Evolutionary conservation across 2,888 invertebrate genomes (phyloP).

Genomic region (Cheilosia soror): DNA sequence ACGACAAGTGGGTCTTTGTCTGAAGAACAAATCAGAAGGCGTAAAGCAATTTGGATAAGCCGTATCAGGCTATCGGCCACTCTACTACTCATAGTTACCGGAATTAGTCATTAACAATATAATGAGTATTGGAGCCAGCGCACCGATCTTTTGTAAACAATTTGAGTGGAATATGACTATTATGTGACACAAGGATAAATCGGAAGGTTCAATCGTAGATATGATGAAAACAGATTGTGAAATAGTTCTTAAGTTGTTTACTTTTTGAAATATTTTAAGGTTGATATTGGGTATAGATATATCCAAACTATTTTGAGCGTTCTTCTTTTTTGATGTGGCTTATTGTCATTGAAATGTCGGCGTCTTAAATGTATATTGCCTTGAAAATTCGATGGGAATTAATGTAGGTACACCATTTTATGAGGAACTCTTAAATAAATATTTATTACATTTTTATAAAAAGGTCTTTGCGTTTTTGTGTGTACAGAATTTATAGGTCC

Average conservation of each 20-base stretch:
- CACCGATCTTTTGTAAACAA: conserved; percentile 2
- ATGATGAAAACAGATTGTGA: conserved; percentile 11
- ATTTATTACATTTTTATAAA: too few relatives aligned
- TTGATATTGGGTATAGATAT: neutral
- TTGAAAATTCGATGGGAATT: too few relatives aligned
- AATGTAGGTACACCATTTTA: too few relatives aligned
- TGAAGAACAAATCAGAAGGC: conserved; percentile 26
- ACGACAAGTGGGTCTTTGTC: conserved; percentile 34
- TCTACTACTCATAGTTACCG: neutral
- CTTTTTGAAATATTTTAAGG: neutral
- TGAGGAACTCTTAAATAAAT: too few relatives aligned
- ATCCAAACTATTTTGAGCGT: neutral
- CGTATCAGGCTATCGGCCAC: conserved; percentile 33
- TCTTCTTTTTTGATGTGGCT: neutral
- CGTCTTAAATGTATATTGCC: too few relatives aligned
- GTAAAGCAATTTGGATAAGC: conserved; percentile 34
- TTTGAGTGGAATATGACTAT: neutral
- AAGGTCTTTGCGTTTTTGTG: too few relatives aligned
- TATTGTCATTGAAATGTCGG: neutral
- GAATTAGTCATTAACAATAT: conserved; percentile 11
- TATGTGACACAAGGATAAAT: conserved; percentile 25
- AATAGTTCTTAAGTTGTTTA: neutral
- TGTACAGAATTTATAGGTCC: too few relatives aligned
- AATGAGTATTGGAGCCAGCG: neutral
- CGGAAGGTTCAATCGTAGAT: neutral